phyloP scores from a whole-genome alignment of 2,113 vertebrate genomes.

The Oryzias celebensis region DNA sequence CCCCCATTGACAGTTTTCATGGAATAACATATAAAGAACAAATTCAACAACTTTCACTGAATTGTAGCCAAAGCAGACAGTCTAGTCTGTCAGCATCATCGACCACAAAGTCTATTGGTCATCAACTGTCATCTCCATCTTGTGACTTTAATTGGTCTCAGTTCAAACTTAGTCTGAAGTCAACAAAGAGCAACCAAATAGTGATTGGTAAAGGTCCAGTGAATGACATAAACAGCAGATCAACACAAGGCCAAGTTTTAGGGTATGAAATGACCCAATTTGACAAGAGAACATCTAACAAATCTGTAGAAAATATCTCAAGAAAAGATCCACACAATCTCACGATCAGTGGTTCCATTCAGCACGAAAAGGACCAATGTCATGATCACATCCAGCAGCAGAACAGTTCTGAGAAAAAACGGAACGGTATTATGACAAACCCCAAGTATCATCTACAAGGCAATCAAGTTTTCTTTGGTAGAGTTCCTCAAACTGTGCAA shows the following conservation, averaged over 20 bases:
- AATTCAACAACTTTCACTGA: constrained; percentile 95
- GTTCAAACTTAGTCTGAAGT: constrained; percentile 87
- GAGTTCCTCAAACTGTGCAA: constrained; percentile 87
- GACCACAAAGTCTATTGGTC: constrained; percentile 87
- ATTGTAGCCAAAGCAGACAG: constrained; percentile 93
- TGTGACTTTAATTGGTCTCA: constrained; percentile 95
- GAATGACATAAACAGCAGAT: constrained; percentile 83
- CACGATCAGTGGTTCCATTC: constrained; percentile 77
- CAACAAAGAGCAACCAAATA: constrained; percentile 82
- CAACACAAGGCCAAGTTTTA: constrained; percentile 86
- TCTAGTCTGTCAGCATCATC: constrained; percentile 93
- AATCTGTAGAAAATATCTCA: constrained; percentile 77
- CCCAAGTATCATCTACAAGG: constrained; percentile 96
- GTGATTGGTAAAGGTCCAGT: constrained; percentile 82
- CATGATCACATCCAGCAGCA: constrained; percentile 92
- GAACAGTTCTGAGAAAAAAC: constrained; percentile 88
- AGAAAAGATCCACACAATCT: constrained; percentile 86
- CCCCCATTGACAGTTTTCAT: constrained; percentile 95
- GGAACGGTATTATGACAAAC: constrained; percentile 98
- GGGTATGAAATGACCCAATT: constrained; percentile 99
- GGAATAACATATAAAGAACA: constrained; percentile 92
- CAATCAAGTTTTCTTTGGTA: constrained; percentile 92
- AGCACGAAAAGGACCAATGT: constrained; percentile 81
- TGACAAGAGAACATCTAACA: constrained; percentile 86
- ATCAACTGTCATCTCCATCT: constrained; percentile 86